Evolutionary conservation across 2,888 invertebrate genomes (phyloP).

Genomic region (Cactoblastis cactorum): DNA sequence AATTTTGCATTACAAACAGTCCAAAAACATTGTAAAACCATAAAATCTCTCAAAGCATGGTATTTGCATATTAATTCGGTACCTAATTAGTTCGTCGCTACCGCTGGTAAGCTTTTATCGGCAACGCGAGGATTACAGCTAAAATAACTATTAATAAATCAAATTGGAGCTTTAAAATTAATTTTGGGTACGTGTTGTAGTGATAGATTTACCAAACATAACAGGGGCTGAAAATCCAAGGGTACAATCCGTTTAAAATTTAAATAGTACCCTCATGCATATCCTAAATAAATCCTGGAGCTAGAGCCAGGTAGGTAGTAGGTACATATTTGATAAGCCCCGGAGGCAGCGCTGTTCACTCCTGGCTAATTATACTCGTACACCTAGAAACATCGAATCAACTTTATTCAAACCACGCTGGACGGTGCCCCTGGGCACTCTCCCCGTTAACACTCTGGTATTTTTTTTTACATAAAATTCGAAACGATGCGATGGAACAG

Average conservation of each 20-base stretch:
- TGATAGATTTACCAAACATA: constrained; percentile 74
- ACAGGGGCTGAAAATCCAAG: constrained; percentile 70
- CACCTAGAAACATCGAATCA: constrained; percentile 57
- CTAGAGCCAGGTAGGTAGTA: constrained; percentile 68
- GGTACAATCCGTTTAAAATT: constrained; percentile 79
- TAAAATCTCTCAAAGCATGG: constrained; percentile 22
- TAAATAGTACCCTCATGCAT: constrained; percentile 79
- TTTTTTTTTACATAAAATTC: constrained; percentile 21
- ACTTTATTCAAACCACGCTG: constrained; percentile 46
- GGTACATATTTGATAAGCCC: constrained; percentile 78
- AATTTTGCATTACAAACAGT: constrained; percentile 6
- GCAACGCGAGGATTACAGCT: constrained; percentile 47
- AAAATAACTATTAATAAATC: constrained; percentile 65
- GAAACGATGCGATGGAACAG: constrained; percentile 14
- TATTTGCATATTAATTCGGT: constrained; percentile 25
- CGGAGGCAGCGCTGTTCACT: constrained; percentile 57
- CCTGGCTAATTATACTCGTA: constrained; percentile 65
- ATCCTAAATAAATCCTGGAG: constrained; percentile 78
- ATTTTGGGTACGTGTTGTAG: constrained; percentile 47
- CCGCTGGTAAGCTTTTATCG: constrained; percentile 52
- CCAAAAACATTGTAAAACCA: constrained; percentile 21
- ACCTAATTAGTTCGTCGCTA: constrained; percentile 32
- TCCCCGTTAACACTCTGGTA: constrained; percentile 20
- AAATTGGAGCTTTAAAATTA: constrained; percentile 58
- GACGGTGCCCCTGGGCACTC: constrained; percentile 29